phyloP scores from a whole-genome alignment of 2,888 invertebrate genomes.

The Plagodis dolabraria region DNA sequence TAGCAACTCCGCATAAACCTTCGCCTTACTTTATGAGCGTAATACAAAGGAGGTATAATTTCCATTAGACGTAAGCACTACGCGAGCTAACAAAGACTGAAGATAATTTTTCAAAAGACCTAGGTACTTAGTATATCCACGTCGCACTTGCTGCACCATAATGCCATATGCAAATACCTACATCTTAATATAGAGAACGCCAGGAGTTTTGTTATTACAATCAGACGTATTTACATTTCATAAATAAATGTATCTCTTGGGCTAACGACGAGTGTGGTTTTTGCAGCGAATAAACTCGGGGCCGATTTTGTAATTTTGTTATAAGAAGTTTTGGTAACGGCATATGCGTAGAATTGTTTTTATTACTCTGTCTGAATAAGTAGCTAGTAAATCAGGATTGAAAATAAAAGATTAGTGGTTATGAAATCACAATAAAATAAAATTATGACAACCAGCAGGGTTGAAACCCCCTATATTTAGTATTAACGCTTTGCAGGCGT shows the following conservation, averaged over 20 bases:
- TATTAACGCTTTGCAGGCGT: too few species aligned
- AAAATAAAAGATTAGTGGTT: too few species aligned
- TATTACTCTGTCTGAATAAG: too few species aligned
- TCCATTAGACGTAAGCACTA: conserved; percentile 8
- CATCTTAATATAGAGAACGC: conserved; percentile 84
- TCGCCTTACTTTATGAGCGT: not conserved
- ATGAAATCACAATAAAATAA: too few species aligned
- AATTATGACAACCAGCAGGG: too few species aligned
- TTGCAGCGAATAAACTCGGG: conserved; percentile 40
- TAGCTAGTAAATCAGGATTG: too few species aligned
- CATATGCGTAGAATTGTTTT: too few species aligned
- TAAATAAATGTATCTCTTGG: conserved; percentile 81
- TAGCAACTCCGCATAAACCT: too few species aligned
- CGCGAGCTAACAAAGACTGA: not conserved
- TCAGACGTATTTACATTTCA: conserved; percentile 85
- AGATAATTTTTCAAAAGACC: conserved; percentile 28
- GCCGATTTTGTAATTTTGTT: not conserved
- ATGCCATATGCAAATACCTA: conserved; percentile 80
- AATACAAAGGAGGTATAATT: conserved; percentile 8
- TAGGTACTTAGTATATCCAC: conserved; percentile 24
- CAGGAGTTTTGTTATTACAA: conserved; percentile 84
- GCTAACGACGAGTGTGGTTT: conserved; percentile 74
- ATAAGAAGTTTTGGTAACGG: too few species aligned
- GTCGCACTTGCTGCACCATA: conserved; percentile 30
- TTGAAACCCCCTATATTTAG: too few species aligned